A percentile compares a stretch with the other conserved stretches of the same genome.
phyloP scores from a whole-genome alignment of 2,888 invertebrate genomes.

The Mamestra brassicae region DNA sequence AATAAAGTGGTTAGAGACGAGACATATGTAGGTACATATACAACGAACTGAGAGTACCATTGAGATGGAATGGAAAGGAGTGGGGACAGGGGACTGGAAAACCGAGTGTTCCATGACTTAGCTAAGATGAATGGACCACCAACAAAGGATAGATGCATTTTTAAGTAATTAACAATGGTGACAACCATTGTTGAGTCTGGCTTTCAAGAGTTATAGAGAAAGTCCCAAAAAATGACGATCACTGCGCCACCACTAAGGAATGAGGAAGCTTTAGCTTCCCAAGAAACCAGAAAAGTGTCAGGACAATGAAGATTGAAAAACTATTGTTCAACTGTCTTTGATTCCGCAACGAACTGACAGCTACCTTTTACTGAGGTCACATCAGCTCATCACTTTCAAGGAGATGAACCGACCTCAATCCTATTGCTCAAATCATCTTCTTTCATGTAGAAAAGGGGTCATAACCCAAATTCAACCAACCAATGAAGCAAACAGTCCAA shows the following conservation, averaged over 20 bases:
- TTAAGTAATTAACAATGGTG: too few relatives aligned
- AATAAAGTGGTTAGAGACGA: neutral
- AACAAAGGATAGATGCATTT: neutral
- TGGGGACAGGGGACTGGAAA: neutral
- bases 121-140: neutral
- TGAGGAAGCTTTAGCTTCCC: too few relatives aligned
- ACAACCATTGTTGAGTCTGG: too few relatives aligned
- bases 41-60: neutral
- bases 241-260: too few relatives aligned
- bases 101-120: neutral
- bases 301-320: too few relatives aligned
- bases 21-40: neutral
- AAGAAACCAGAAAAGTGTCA: neutral
- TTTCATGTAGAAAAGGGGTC: slow-evolving; percentile 25
- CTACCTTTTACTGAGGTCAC: neutral
- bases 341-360: neutral
- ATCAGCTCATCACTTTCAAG: slow-evolving; percentile 14
- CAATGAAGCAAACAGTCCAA: slow-evolving; percentile 30
- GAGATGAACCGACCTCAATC: slow-evolving; percentile 5
- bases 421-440: slow-evolving; percentile 1
- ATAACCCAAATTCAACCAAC: slow-evolving; percentile 45
- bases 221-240: too few relatives aligned
- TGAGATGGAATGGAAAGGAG: neutral
- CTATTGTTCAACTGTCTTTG: neutral
- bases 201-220: too few relatives aligned